A percentile compares a stretch with the other conserved stretches of the same genome.
Conservation (phyloP, 2,113 vertebrate genomes). For the Vombatus ursinus region DNA sequence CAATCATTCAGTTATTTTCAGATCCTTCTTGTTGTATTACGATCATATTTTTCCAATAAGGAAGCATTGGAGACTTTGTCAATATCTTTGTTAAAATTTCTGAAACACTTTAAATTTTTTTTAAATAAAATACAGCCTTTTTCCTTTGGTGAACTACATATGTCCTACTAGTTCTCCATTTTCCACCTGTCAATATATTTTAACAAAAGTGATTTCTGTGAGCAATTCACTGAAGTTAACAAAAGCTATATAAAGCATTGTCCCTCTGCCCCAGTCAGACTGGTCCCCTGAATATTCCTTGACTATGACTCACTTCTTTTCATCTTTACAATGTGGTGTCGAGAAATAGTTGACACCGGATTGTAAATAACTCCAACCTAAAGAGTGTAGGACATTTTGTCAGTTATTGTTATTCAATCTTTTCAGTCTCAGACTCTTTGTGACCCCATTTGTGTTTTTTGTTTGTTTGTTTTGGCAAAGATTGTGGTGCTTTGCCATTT, state of each 20-base stretch:
- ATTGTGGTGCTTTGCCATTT: no score
- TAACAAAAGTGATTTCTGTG: no score
- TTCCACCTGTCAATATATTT: no score
- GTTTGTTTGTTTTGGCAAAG: no score
- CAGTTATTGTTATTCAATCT: no score
- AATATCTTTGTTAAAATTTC: neutral
- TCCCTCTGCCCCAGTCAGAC: no score
- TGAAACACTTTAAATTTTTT: neutral
- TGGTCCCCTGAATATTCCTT: neutral
- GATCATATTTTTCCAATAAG: neutral
- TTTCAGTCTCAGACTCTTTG: no score
- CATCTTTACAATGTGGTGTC: neutral
- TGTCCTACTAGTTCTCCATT: fast-evolving
- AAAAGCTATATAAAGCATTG: no score
- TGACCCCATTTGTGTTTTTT: no score
- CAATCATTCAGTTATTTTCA: neutral
- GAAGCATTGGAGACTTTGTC: neutral
- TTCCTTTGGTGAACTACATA: no score
- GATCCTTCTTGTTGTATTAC: neutral
- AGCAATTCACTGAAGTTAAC: no score
- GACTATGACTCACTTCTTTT: neutral
- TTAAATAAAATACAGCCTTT: neutral
- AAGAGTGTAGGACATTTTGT: neutral
- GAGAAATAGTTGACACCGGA: neutral
- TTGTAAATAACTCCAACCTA: neutral